Evolutionary conservation across 1,140 invertebrate species (phyloP), one percentile per base, ranked within the genome.

Genomic region (Bombus superbus): DNA sequence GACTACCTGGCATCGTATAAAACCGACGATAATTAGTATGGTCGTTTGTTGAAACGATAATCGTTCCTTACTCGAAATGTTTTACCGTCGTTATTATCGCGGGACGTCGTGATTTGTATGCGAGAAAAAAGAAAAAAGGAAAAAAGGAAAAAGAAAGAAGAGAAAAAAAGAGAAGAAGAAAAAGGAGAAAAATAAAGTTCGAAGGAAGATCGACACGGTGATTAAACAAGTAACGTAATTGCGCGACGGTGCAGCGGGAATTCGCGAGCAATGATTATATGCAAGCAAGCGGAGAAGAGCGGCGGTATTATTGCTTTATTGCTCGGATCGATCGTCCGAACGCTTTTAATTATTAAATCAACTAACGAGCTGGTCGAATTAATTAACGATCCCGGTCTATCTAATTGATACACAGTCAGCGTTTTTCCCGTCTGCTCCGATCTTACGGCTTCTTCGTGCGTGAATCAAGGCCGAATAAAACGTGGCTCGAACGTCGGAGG

Each of bases 341-440:
- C 62, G 78, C 78, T 85, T 89, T 88, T 89, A 89, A 89, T 88
- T 88, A 87, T 75, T 32, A 84, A 64, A 76, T 84, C 86, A 76
- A 59, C 69, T 71, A n/a, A 82, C 81, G 74, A 76, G 81, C 79
- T 59, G 82, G 72, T 77, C 73, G 79, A 83, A 88, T 89, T 88
- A 85, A 88, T 88, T 85, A 84, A 81, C 86, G 47, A 32, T 80
- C 35, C 15, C 42, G 57, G 74, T 73, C 53, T 69, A 59, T 83
- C 74, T 79, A 75, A 87, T 38, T 42, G 66, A 71, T 38, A 80
- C 32, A 69, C 64, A 18, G 22, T 25, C 15, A 28, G 22, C 57
- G 44, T 44, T 38, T 57, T 47, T 35, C 5, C 2, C 32, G 28
- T 53, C 15, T 6, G 38, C n/a, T 42, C 10, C 72, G 59, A 76